A percentile compares a stretch with the other conserved stretches of the same genome.
Conservation (phyloP, 92 coral and sea anemone species). For the Pocillopora grandis region DNA sequence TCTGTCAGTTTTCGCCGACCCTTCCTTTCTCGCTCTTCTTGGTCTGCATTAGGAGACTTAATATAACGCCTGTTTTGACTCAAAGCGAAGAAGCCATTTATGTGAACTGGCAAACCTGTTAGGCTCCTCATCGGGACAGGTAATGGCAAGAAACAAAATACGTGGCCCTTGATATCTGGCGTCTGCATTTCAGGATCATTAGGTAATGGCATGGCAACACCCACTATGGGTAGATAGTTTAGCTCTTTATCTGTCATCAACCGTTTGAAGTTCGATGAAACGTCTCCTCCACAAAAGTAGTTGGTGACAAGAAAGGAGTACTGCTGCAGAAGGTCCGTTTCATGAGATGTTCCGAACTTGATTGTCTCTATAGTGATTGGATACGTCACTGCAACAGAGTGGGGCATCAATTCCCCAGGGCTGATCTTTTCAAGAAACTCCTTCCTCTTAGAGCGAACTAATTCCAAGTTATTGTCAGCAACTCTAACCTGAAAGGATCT, state of each 20-base stretch:
- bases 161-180: slow-evolving; percentile 57
- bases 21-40: slow-evolving; percentile 29
- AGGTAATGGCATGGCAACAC: slow-evolving; percentile 81
- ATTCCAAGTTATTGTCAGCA: slow-evolving; percentile 50
- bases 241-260: slow-evolving; percentile 55
- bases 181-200: slow-evolving; percentile 12
- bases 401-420: slow-evolving; percentile 4
- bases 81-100: slow-evolving; percentile 81
- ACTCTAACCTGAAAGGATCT: slow-evolving; percentile 71
- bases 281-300: slow-evolving; percentile 49
- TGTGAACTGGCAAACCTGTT: slow-evolving; percentile 85
- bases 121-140: slow-evolving; percentile 69
- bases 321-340: not conserved
- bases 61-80: slow-evolving; percentile 83
- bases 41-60: slow-evolving; percentile 78
- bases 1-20: slow-evolving; percentile 52
- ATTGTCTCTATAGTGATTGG: slow-evolving; percentile 46
- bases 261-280: slow-evolving; percentile 45
- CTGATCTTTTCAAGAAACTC: slow-evolving; percentile 52
- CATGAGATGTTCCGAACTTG: slow-evolving; percentile 3
- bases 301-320: slow-evolving; percentile 63
- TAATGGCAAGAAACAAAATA: slow-evolving; percentile 76
- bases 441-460: slow-evolving; percentile 54
- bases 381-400: slow-evolving; percentile 54
- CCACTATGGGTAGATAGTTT: slow-evolving; percentile 78